These are phyloP conservation scores for Eupithecia centaureata DNA, from an alignment of 2,888 invertebrate genomes.

Conservation along the genomic window DNA sequence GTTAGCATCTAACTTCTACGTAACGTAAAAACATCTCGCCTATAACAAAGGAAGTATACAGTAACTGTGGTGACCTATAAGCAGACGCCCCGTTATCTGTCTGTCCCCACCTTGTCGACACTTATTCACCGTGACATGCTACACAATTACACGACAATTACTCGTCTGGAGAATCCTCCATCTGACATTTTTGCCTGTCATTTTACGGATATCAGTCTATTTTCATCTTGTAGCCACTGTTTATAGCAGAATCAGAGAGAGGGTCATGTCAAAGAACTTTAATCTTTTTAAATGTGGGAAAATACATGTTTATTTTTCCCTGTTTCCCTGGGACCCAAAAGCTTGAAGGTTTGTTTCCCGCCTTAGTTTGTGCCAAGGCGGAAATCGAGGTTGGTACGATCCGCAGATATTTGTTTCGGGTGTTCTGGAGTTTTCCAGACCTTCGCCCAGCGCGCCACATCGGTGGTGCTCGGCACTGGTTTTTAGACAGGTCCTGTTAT, in stretches of 20 bases:
- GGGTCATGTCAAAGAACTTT: slow-evolving; percentile 7
- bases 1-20: too few species aligned
- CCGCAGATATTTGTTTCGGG: background rate
- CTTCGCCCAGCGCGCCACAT: too few species aligned
- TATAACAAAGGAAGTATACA: too few species aligned
- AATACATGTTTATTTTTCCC: background rate
- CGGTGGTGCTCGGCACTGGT: too few species aligned
- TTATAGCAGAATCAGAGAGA: slow-evolving; percentile 36
- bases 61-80: background rate
- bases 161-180: slow-evolving; percentile 65
- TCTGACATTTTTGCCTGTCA: slow-evolving; percentile 71
- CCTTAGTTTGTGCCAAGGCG: too few species aligned
- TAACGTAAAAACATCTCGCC: background rate
- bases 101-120: background rate
- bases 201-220: slow-evolving; percentile 69
- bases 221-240: slow-evolving; percentile 23
- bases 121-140: slow-evolving; percentile 32
- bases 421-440: background rate
- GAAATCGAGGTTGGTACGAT: background rate
- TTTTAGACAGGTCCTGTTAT: too few species aligned
- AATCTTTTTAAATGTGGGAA: background rate
- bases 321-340: background rate
- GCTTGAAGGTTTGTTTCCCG: background rate
- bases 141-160: slow-evolving; percentile 70
- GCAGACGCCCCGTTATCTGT: background rate